Evolutionary conservation across 2,888 invertebrate genomes (phyloP).

Genomic region (Orthosia incerta): DNA sequence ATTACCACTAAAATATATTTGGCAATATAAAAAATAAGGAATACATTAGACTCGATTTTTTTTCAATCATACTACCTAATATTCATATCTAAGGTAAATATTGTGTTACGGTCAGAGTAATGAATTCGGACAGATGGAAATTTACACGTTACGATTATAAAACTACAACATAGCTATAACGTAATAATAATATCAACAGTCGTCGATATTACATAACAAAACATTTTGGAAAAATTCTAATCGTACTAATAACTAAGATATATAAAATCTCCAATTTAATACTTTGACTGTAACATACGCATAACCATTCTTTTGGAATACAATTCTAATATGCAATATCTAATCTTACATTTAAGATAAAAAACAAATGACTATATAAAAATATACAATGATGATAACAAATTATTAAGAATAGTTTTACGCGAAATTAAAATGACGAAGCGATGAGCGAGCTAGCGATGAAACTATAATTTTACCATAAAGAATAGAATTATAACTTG

Average conservation of each 20-base stretch:
- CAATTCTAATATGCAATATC: constrained; percentile 75
- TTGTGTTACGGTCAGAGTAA: constrained; percentile 74
- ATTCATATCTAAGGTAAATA: constrained; percentile 77
- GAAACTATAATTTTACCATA: constrained; percentile 21
- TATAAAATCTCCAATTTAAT: constrained; percentile 68
- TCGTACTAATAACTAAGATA: constrained; percentile 47
- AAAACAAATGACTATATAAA: constrained; percentile 84
- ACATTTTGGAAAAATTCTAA: constrained; percentile 40
- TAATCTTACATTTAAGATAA: constrained; percentile 68
- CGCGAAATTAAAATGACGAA: constrained; percentile 43
- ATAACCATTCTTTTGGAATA: constrained; percentile 76
- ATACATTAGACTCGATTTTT: constrained; percentile 86
- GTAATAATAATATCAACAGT: constrained; percentile 35
- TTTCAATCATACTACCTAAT: constrained; percentile 85
- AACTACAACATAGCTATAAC: constrained; percentile 61
- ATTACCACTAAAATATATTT: constrained; percentile 89
- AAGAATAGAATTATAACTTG: not conserved
- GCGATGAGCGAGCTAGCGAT: constrained; percentile 40
- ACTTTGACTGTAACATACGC: constrained; percentile 78
- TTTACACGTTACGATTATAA: constrained; percentile 59
- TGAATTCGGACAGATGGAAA: constrained; percentile 68
- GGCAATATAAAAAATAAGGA: constrained; percentile 90
- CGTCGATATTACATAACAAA: constrained; percentile 41
- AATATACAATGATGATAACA: constrained; percentile 81
- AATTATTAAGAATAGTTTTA: constrained; percentile 68